These are phyloP conservation scores for Meghimatium bilineatum DNA, from an alignment of 2,888 invertebrate species.

Conservation along the genomic window DNA sequence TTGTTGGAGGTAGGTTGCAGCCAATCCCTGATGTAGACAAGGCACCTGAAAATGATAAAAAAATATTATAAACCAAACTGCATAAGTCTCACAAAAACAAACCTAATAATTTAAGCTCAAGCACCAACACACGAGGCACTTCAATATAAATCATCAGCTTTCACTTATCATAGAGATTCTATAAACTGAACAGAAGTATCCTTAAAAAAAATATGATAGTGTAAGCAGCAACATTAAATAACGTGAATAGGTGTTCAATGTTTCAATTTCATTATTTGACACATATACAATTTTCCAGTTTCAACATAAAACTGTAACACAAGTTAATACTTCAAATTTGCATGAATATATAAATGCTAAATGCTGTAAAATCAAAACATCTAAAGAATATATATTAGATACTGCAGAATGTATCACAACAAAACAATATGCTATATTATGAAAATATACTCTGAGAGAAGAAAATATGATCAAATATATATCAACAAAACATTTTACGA, in stretches of 20 bases:
- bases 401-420: neutral
- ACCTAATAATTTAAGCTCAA: no score
- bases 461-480: neutral
- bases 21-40: no score
- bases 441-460: neutral
- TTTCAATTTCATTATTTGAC: neutral
- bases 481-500: neutral
- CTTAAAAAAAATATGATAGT: no score
- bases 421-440: neutral
- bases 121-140: no score
- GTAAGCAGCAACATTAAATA: no score
- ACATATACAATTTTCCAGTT: neutral
- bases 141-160: no score
- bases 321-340: neutral
- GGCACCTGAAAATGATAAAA: no score
- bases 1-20: no score
- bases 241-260: neutral
- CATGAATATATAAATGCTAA: neutral
- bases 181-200: no score
- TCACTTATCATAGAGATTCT: no score
- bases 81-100: no score
- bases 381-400: neutral
- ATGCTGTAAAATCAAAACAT: neutral
- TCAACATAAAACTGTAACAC: neutral
- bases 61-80: no score